Percentiles rank a stretch among this genome's conserved stretches.
These are phyloP conservation scores for Vandiemenella viatica DNA, from an alignment of 2,888 invertebrate species.

Conservation along the genomic window DNA sequence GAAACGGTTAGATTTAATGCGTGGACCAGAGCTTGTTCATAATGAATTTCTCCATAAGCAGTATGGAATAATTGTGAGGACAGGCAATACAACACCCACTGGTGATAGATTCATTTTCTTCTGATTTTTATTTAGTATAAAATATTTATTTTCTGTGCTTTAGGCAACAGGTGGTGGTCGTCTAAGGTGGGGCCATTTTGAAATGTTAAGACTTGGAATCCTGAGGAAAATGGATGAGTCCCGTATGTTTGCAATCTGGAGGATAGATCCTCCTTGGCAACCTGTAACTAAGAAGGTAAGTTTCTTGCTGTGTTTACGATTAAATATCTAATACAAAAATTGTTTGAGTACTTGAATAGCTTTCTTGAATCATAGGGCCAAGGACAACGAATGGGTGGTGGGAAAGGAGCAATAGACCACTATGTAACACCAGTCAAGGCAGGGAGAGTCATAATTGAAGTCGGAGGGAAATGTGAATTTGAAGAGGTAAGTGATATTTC, in stretches of 20 bases:
- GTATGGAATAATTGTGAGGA: constrained; percentile 76
- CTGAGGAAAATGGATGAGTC: constrained; percentile 62
- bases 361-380: constrained; percentile 45
- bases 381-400: constrained; percentile 89
- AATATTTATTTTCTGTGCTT: constrained; percentile 21
- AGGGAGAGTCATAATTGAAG: constrained; percentile 81
- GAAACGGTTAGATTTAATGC: constrained; percentile 66
- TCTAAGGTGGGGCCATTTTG: constrained; percentile 64
- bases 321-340: background rate
- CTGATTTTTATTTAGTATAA: background rate
- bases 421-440: constrained; percentile 87
- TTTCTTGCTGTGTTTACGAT: background rate
- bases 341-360: constrained; percentile 1
- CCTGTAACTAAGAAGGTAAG: constrained; percentile 66
- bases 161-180: constrained; percentile 76
- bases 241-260: constrained; percentile 87
- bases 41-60: constrained; percentile 77
- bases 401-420: constrained; percentile 88
- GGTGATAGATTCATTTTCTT: background rate
- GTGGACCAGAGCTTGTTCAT: constrained; percentile 80
- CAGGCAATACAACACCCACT: constrained; percentile 1
- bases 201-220: constrained; percentile 68
- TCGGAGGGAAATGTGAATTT: constrained; percentile 82
- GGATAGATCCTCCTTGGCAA: constrained; percentile 92
- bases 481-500: constrained; percentile 44